A percentile compares a stretch with the other conserved stretches of the same genome.
Conservation (phyloP, 2,113 vertebrate species). For the Australoheros scitulus region DNA sequence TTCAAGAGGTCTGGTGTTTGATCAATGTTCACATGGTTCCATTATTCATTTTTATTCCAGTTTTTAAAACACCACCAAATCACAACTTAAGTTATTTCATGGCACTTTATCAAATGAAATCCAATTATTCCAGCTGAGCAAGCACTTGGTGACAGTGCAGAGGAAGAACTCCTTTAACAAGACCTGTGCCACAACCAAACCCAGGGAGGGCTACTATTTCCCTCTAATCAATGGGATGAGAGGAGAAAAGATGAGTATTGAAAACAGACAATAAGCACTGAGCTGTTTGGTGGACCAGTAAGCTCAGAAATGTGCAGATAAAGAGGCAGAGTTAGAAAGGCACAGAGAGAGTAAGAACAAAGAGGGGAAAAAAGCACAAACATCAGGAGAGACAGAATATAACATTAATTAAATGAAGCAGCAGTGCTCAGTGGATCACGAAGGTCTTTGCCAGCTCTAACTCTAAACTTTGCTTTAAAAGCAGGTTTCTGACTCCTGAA, state of each 20-base stretch:
- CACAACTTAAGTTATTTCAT: not conserved
- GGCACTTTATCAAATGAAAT: not conserved
- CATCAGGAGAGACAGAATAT: not conserved
- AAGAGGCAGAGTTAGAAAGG: not conserved
- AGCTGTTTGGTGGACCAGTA: not conserved
- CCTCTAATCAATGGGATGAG: not conserved
- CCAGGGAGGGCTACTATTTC: not conserved
- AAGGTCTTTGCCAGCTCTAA: not conserved
- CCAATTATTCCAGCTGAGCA: not conserved
- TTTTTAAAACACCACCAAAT: not conserved
- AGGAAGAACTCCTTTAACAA: not conserved
- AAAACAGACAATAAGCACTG: not conserved
- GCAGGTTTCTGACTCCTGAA: not conserved
- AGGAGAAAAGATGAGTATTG: not conserved
- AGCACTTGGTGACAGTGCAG: not conserved
- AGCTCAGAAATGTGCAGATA: not conserved
- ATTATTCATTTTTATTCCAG: not conserved
- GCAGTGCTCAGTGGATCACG: not conserved
- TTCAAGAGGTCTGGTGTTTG: constrained; percentile 64
- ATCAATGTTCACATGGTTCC: constrained; percentile 21
- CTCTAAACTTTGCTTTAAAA: not conserved
- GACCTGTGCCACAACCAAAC: not conserved
- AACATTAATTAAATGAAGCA: not conserved
- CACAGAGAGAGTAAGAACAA: not conserved
- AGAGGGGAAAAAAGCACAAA: not conserved